These are phyloP conservation scores for Scortum barcoo DNA, from an alignment of 2,113 vertebrate genomes.

Conservation along the genomic window DNA sequence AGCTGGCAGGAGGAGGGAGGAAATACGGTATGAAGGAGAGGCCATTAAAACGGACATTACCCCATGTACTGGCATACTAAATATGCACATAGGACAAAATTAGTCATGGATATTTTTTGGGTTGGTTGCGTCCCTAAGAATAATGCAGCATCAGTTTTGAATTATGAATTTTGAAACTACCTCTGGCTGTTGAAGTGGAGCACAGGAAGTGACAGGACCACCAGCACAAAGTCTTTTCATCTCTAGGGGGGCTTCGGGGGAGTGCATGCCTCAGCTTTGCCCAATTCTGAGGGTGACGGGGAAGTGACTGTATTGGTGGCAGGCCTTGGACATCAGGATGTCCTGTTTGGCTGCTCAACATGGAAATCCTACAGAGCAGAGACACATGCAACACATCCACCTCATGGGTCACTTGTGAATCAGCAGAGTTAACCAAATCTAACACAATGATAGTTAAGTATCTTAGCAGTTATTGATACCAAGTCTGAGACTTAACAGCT, in stretches of 20 bases:
- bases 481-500: background rate
- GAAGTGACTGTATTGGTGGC: conserved; percentile 29
- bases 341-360: conserved; percentile 85
- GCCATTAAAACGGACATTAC: conserved; percentile 31
- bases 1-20: conserved; percentile 36
- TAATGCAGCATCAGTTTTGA: conserved; percentile 17
- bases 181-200: background rate
- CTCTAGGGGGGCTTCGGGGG: conserved; percentile 9
- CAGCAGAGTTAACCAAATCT: conserved; percentile 12
- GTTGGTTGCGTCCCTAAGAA: background rate
- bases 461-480: background rate
- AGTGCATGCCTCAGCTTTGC: conserved; percentile 27
- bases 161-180: conserved; percentile 37
- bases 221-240: conserved; percentile 17
- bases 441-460: background rate
- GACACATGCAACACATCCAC: background rate
- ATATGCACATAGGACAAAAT: conserved; percentile 14
- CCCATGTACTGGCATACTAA: conserved; percentile 7
- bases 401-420: conserved; percentile 24
- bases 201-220: conserved; percentile 40
- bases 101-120: conserved; percentile 33
- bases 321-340: conserved; percentile 84
- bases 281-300: conserved; percentile 61
- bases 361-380: conserved; percentile 75
- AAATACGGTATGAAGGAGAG: conserved; percentile 29